These are phyloP conservation scores for Oeneis ivallda DNA, from an alignment of 2,888 invertebrate genomes.

Conservation along the genomic window DNA sequence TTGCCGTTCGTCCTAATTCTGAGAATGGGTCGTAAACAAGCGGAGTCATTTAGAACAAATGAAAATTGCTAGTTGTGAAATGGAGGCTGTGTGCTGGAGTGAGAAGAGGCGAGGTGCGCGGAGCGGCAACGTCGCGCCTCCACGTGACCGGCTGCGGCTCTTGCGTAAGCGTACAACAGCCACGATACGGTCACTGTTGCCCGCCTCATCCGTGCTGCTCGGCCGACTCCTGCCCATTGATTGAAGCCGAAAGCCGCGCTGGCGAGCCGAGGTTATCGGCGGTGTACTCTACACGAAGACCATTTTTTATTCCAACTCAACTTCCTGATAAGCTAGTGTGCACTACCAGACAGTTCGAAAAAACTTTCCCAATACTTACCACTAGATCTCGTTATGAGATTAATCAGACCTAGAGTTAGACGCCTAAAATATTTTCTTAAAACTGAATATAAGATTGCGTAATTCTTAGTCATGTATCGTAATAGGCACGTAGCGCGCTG, in stretches of 20 bases:
- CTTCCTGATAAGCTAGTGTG: conserved; percentile 1
- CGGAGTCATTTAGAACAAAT: conserved; percentile 75
- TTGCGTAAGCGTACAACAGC: conserved; percentile 78
- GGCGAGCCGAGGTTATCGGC: neutral
- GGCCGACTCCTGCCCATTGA: conserved; percentile 51
- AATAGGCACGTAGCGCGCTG: conserved; percentile 34
- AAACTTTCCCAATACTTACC: neutral
- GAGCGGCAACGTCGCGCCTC: conserved; percentile 73
- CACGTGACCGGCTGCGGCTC: conserved; percentile 76
- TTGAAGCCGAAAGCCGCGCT: conserved; percentile 40
- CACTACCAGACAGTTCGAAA: neutral
- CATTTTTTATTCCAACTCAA: conserved; percentile 2
- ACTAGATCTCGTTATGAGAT: conserved; percentile 6
- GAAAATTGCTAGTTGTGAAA: conserved; percentile 70
- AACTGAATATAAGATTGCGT: conserved; percentile 21
- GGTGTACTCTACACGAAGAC: neutral
- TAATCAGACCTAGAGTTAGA: neutral
- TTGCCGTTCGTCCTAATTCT: conserved; percentile 65
- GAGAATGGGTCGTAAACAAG: conserved; percentile 71
- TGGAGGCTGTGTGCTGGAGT: conserved; percentile 62
- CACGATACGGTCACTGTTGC: conserved; percentile 50
- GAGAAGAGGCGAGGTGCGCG: conserved; percentile 59
- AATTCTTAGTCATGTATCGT: conserved; percentile 30
- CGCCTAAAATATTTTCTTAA: conserved; percentile 10
- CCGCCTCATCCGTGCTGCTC: conserved; percentile 46